These are phyloP conservation scores for Lycophotia porphyrea DNA, from an alignment of 2,888 invertebrate genomes.

Conservation along the genomic window DNA sequence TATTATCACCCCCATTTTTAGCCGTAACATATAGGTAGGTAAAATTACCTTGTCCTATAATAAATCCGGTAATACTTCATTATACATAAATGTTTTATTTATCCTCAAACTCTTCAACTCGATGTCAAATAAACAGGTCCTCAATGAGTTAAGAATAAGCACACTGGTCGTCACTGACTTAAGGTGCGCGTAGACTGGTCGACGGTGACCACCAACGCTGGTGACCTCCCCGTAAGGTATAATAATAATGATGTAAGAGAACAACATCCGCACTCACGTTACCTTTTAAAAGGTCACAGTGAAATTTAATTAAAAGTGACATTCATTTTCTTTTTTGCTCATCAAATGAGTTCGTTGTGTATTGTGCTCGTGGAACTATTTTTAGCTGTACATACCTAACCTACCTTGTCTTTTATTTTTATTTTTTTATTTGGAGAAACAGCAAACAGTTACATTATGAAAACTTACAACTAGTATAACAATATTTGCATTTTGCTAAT, in stretches of 20 bases:
- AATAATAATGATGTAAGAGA: slow-evolving; percentile 16
- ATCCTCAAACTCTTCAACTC: slow-evolving; percentile 27
- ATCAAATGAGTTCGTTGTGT: neutral
- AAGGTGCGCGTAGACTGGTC: neutral
- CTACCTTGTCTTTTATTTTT: too few relatives aligned
- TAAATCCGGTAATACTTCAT: neutral
- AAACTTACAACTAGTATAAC: too few relatives aligned
- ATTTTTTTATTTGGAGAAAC: too few relatives aligned
- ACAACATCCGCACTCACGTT: slow-evolving; percentile 23
- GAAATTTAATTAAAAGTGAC: slow-evolving; percentile 29
- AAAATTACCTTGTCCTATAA: slow-evolving; percentile 1
- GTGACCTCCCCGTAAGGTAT: slow-evolving; percentile 28
- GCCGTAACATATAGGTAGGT: neutral
- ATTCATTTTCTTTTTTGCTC: slow-evolving; percentile 22
- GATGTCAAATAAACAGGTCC: slow-evolving; percentile 17
- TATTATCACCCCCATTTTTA: too few relatives aligned
- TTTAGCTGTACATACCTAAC: too few relatives aligned
- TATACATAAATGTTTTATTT: neutral
- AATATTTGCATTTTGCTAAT: too few relatives aligned
- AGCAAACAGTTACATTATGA: too few relatives aligned
- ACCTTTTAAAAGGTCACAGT: slow-evolving; percentile 36
- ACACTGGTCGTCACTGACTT: neutral
- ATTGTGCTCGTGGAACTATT: neutral
- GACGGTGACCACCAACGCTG: neutral
- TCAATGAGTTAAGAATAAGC: slow-evolving; percentile 6